Evolutionary conservation across 2,888 invertebrate genomes (phyloP), one percentile per base, ranked within the genome.

Genomic region (Drosophila mimetica): DNA sequence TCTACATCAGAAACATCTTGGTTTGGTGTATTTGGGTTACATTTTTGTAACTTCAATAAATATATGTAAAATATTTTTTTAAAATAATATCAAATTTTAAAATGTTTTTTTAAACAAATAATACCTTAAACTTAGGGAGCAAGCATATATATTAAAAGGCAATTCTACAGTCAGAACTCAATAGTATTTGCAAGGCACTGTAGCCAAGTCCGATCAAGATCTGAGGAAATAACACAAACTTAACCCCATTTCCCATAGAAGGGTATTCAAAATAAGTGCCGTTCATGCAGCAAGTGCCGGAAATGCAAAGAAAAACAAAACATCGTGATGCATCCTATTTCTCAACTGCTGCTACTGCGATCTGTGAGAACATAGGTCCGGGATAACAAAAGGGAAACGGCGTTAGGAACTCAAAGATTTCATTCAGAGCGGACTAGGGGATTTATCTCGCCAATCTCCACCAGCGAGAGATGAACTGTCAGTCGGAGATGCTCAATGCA

Each of bases 401-500:
- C 82, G 76, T 81, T 54, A 58, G 60, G 64, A 70, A 18, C 70
- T 22, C 42, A 28, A 20, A 51, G 41, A 70, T 59, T 77, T 86
- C 58, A 80, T 71, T 76, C 65, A 70, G 46, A 54, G 28, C 47
- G 34, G 42, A 53, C 47, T 55, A 36, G 64, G 66, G 64, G 66
- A 67, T 60, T 77, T 77, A 77, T 76, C 75, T 65, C 46, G 69
- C 71, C 75, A 75, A 83, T 76, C 87, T 87, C 59, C 37, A 46
- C 39, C 52, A 37, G 42, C 30, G 11, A 36, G 22, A 42, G 66
- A 51, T 41, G 66, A 50, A 41, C 65, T 63, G 63, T 44, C 63
- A 50, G 63, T 11, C 54, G 59, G 61, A 71, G 66, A 44, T 36
- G 59, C 74, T 66, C 66, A 79, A 69, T 55, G 59, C 79, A 81